A percentile compares a stretch with the other conserved stretches of the same genome.
Conservation (phyloP, 2,888 invertebrate genomes). For the Polyommatus icarus region DNA sequence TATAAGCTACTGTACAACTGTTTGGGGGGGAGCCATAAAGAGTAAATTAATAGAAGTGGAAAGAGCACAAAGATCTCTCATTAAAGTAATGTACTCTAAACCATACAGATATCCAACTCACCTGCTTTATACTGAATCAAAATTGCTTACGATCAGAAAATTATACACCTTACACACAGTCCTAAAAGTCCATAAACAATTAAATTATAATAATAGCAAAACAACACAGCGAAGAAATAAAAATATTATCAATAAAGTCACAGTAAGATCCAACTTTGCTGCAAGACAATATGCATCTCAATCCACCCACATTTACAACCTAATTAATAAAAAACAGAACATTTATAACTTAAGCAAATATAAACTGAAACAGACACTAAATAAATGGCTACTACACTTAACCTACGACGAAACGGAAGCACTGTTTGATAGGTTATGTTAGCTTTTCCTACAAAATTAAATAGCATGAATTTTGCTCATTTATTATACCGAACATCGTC, state of each 20-base stretch:
- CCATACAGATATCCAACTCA: conserved; percentile 8
- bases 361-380: neutral
- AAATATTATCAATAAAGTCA: neutral
- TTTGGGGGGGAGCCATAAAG: neutral
- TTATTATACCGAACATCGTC: too few relatives aligned
- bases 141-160: conserved; percentile 1
- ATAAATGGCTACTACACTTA: neutral
- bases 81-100: conserved; percentile 1
- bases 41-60: neutral
- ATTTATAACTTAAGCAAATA: neutral
- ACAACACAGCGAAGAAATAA: neutral
- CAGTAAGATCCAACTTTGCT: neutral
- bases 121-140: conserved; percentile 8
- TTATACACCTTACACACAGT: conserved; percentile 4
- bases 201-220: neutral
- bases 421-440: too few relatives aligned
- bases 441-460: too few relatives aligned
- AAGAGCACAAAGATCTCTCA: neutral
- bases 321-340: neutral
- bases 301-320: neutral
- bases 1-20: neutral
- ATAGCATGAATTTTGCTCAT: too few relatives aligned
- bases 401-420: too few relatives aligned
- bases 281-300: conserved; percentile 1
- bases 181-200: neutral